A percentile compares a stretch with the other conserved stretches of the same genome.
phyloP scores from a whole-genome alignment of 2,113 vertebrate genomes.

The Rana temporaria region DNA sequence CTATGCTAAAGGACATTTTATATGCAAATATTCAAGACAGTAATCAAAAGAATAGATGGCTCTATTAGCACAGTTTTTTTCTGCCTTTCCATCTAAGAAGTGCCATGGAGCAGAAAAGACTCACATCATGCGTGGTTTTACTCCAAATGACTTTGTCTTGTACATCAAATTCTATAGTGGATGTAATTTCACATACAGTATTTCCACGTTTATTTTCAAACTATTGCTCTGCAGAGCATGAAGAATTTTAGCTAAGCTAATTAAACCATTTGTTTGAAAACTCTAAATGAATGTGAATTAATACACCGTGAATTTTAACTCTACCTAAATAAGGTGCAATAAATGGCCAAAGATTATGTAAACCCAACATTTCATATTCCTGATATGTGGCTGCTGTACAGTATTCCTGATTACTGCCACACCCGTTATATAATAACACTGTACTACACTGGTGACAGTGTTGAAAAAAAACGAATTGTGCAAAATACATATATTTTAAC shows the following conservation, averaged over 20 bases:
- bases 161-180: neutral
- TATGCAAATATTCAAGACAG: neutral
- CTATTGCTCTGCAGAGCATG: conserved; percentile 16
- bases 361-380: too few species aligned
- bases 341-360: neutral
- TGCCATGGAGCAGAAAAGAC: too few species aligned
- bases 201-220: conserved; percentile 6
- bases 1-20: neutral
- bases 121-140: neutral
- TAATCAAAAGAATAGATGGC: neutral
- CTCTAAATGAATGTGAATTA: neutral
- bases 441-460: too few species aligned
- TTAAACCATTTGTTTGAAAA: neutral
- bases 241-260: neutral
- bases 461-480: too few species aligned
- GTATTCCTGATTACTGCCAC: too few species aligned
- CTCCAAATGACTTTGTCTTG: neutral
- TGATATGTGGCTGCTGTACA: too few species aligned
- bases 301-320: neutral
- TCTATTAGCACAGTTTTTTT: too few species aligned
- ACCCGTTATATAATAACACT: too few species aligned
- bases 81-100: too few species aligned
- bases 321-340: neutral
- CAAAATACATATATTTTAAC: too few species aligned
- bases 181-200: neutral